Evolutionary conservation across 2,113 vertebrate species (phyloP).

Genomic region (Gracilinanus agilis): DNA sequence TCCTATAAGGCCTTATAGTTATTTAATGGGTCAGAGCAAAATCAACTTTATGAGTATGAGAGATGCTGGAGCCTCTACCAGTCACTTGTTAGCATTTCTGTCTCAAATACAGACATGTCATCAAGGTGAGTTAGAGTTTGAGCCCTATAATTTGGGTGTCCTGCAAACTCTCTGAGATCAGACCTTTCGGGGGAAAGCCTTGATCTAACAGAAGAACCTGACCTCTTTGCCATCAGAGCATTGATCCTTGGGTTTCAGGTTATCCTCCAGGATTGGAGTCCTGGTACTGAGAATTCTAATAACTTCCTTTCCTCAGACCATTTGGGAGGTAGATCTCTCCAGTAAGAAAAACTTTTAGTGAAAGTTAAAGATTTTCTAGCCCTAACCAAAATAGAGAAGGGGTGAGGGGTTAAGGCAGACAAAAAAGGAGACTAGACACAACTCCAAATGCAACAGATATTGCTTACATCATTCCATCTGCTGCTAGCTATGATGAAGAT

Average conservation of each 20-base stretch:
- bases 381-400: not conserved
- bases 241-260: not conserved
- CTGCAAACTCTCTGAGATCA: not conserved
- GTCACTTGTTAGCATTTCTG: not conserved
- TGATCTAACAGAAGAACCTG: not conserved
- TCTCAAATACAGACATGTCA: not conserved
- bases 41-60: not conserved
- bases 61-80: not conserved
- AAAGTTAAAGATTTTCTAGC: not conserved
- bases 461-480: not conserved
- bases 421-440: not conserved
- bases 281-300: not conserved
- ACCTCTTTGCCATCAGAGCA: not conserved
- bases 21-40: not conserved
- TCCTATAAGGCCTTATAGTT: not conserved
- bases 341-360: not conserved
- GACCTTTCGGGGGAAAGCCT: not conserved
- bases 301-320: not conserved
- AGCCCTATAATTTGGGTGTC: not conserved
- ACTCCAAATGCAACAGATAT: not conserved
- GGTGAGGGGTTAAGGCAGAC: not conserved
- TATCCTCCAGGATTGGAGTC: not conserved
- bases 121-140: not conserved
- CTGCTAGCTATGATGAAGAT: not conserved
- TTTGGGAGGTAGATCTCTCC: not conserved